phyloP scores from a whole-genome alignment of 2,113 vertebrate genomes.

The Seriola rivoliana region DNA sequence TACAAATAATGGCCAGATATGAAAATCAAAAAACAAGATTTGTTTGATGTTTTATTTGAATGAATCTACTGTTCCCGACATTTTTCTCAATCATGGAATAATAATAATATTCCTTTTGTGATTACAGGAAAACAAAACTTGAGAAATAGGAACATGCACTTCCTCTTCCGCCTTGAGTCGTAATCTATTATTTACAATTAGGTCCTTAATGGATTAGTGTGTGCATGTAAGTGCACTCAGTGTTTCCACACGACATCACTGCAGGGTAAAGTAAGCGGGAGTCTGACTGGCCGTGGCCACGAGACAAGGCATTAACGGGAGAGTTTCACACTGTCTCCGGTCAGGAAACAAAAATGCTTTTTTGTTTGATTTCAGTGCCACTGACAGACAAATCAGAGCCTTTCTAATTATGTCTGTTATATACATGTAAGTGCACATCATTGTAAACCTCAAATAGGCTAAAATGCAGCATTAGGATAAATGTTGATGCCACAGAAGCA shows the following conservation, averaged over 20 bases:
- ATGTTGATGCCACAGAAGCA: neutral
- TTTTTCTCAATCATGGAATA: neutral
- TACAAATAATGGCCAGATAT: neutral
- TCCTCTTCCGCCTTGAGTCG: conserved; percentile 23
- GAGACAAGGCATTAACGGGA: conserved; percentile 63
- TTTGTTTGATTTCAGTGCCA: conserved; percentile 41
- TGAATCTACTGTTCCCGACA: neutral
- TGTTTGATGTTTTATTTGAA: too few relatives aligned
- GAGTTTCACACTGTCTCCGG: conserved; percentile 41
- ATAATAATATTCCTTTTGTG: neutral
- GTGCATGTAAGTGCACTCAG: conserved; percentile 34
- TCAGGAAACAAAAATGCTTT: conserved; percentile 65
- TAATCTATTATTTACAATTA: conserved; percentile 49
- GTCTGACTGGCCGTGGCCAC: conserved; percentile 31
- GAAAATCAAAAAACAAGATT: too few relatives aligned
- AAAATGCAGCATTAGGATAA: conserved; percentile 50
- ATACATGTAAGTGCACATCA: conserved; percentile 42
- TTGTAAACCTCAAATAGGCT: conserved; percentile 35
- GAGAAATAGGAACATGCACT: conserved; percentile 30
- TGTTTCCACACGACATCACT: conserved; percentile 31
- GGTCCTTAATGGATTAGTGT: conserved; percentile 35
- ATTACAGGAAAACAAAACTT: conserved; percentile 25
- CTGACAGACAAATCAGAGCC: conserved; percentile 33
- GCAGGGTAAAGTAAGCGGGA: neutral
- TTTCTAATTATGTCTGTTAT: conserved; percentile 21